A percentile compares a stretch with the other conserved stretches of the same genome.
Evolutionary conservation across 2,797 vertebrate species (phyloP).

Genomic region (Leptoclinus maculatus): DNA sequence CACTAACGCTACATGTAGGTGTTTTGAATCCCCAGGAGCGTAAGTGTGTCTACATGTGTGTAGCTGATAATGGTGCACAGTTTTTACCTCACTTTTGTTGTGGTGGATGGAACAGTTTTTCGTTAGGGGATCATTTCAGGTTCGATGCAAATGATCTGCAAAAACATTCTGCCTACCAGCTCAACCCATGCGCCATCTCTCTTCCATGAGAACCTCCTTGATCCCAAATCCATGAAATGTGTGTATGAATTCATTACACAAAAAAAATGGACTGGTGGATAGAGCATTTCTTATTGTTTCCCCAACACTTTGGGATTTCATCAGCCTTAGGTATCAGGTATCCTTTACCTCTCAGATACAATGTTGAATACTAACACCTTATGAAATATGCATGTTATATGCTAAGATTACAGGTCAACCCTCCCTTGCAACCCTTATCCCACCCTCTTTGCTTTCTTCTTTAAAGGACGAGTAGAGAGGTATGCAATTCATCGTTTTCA

Average conservation of each 20-base stretch:
- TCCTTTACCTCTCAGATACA: conserved; percentile 49
- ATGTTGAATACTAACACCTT: conserved; percentile 46
- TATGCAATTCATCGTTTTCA: conserved; percentile 8
- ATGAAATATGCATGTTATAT: conserved; percentile 73
- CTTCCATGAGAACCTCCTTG: conserved; percentile 2
- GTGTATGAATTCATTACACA: conserved; percentile 59
- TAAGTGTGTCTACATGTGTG: conserved; percentile 31
- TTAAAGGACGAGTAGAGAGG: conserved; percentile 11
- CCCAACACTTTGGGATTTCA: conserved; percentile 23
- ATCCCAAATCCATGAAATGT: conserved; percentile 37
- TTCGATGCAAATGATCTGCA: conserved; percentile 14
- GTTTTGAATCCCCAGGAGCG: conserved; percentile 32
- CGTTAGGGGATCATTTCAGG: neutral
- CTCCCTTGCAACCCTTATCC: neutral
- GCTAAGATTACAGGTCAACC: conserved; percentile 53
- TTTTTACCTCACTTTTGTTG: neutral
- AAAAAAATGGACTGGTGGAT: conserved; percentile 30
- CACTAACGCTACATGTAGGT: conserved; percentile 27
- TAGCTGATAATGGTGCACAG: neutral
- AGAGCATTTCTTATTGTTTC: conserved; percentile 49
- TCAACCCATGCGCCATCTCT: neutral
- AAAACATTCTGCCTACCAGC: conserved; percentile 3
- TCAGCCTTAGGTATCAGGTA: conserved; percentile 40
- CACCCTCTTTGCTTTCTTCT: conserved; percentile 28
- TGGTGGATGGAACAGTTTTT: neutral